phyloP scores from a whole-genome alignment of 2,888 invertebrate genomes.

The Clistopyga incitator region DNA sequence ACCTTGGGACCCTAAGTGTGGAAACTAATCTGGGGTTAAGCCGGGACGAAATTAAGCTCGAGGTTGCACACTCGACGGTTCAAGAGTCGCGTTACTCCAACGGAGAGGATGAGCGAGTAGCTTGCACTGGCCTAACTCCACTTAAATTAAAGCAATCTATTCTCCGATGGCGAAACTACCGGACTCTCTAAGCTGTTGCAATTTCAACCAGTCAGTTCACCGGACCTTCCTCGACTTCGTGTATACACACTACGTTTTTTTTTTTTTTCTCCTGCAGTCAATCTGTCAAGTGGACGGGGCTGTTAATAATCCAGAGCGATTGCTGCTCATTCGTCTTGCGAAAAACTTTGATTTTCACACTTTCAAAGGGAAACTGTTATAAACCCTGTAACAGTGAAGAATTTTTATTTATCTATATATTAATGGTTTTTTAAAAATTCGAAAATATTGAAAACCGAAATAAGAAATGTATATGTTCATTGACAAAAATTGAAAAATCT shows the following conservation, averaged over 20 bases:
- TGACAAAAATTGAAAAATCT: neutral
- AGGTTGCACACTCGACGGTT: slow-evolving; percentile 70
- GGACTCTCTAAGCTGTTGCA: slow-evolving; percentile 75
- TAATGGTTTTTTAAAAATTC: neutral
- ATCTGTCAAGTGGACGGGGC: neutral
- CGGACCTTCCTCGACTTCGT: slow-evolving; percentile 5
- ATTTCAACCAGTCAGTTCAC: slow-evolving; percentile 74
- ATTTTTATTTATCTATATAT: neutral
- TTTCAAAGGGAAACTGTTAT: too few species aligned
- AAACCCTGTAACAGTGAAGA: too few species aligned
- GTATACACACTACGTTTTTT: neutral
- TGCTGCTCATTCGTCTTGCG: neutral
- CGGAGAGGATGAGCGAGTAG: slow-evolving; percentile 58
- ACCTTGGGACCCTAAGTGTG: slow-evolving; percentile 61
- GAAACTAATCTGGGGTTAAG: slow-evolving; percentile 75
- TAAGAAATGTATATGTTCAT: too few species aligned
- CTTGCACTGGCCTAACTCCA: slow-evolving; percentile 77
- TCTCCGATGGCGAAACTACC: slow-evolving; percentile 76
- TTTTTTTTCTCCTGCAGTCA: neutral
- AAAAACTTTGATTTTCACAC: neutral
- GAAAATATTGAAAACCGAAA: neutral
- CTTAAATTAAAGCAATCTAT: slow-evolving; percentile 83
- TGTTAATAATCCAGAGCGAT: neutral
- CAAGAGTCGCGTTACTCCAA: slow-evolving; percentile 69
- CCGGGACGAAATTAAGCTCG: slow-evolving; percentile 78